Base-by-base conservation (phyloP, 2,888 invertebrate species). In the Thymelicus sylvestris region DNA sequence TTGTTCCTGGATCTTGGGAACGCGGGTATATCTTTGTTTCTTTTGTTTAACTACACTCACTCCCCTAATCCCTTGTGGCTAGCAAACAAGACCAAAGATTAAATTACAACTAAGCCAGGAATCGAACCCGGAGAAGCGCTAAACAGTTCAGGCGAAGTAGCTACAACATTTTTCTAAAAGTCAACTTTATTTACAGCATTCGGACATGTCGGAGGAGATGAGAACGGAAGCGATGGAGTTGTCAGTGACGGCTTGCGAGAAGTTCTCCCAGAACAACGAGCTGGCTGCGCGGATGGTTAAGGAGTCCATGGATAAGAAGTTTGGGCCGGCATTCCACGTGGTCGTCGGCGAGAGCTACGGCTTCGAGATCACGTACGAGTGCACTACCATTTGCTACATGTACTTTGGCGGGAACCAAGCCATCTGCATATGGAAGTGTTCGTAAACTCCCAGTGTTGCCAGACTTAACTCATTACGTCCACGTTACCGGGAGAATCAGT, bases 271-370 rank as follows among this genome's bases (percentile, higher is more conserved):
- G 7, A 98, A 98, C 91, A 98, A 98, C 81, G 95, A 98, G 96
- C 95, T 95, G 77, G 98, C 98, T 0, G 98, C 99, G n/a, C 96
- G 95, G 79, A 96, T 97, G 95, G 98, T 99, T 69, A 99, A 99
- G 91, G 98, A 99, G 81, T 95, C 96, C 61, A 96, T 99, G 97
- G 99, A 99, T 90, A 98, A 98, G 90, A 98, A 98, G 87, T 98
- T 98, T 88, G 99, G 99, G 4, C 96, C 98, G 0, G 97, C 98
- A 72, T 99, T 98, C 96, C 98, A 98, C 90, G 98, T 97, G n/a
- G 97, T 99, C 0, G 97, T 99, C 6, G 99, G 99, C 7, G 99
- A 99, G 94, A 98, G 97, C 72, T 99, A 96, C 91, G 98, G 98
- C 61, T 98, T 98, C 89, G 98, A 98, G 88, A 95, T 98, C 73